Evolutionary conservation across 1,140 invertebrate genomes (phyloP), one percentile per base, ranked within the genome.

Genomic region (Agraylea sexmaculata): DNA sequence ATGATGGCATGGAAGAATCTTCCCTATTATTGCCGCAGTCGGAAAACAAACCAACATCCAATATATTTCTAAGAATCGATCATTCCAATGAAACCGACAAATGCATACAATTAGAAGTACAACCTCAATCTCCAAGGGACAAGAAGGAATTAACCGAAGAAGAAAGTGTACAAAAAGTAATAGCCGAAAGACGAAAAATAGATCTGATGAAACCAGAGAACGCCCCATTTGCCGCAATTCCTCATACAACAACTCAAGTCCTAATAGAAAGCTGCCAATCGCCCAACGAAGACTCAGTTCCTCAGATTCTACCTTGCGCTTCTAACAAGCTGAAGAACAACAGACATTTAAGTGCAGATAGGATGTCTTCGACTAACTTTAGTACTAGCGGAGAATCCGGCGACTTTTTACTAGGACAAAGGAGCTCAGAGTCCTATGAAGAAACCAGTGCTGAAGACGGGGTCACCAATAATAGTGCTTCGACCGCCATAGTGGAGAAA

Each of bases 121-220:
- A 44, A 37, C 28, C 36, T n/a, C 45, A 37, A 40, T 37, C 45
- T 4, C 37, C 41, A 16, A 37, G 27, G 8, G 46, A 48, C 18
- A 37, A 25, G 18, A 40, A 37, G 11, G 39, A 36, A 32, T 37
- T 49, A 15, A 28, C 47, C 13, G 63, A 65, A 44, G 61, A 64
- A 48, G 63, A 68, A 37, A 64, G 59, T 33, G 63, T 66, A 49
- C 54, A 62, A 41, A 66, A 64, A 49, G 62, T 65, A 4, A 68
- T 66, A 53, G 63, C 63, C 2, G 63, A 68, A 46, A 57, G 65
- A 43, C 47, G 65, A 43, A 64, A 63, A 48, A 62, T 65, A 17
- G 65, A 68, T 21, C 37, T 54, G 17, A 45, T 53, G 16, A 56
- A 56, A 44, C 59, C 62, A 2, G 62, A 64, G 28, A 45, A 38